Percentiles rank a stretch among this genome's conserved stretches.
These are phyloP conservation scores for Sesamia nonagrioides DNA, from an alignment of 1,140 invertebrate species.

Conservation along the genomic window DNA sequence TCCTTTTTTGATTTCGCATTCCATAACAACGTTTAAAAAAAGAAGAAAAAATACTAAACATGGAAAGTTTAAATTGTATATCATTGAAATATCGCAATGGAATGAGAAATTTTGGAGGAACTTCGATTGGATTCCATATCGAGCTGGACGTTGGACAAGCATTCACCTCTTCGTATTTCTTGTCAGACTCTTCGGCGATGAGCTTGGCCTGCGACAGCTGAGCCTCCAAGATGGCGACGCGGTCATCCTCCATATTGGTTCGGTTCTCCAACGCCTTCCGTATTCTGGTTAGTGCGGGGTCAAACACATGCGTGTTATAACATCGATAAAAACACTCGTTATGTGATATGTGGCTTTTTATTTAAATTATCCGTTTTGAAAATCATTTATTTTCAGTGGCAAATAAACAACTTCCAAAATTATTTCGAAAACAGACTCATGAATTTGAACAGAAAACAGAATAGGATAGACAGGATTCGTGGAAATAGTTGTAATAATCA, in stretches of 20 bases:
- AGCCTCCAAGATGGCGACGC: slow-evolving; percentile 97
- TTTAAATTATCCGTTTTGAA: slow-evolving; percentile 24
- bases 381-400: slow-evolving; percentile 37
- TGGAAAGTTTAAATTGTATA: slow-evolving; percentile 17
- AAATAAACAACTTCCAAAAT: slow-evolving; percentile 40
- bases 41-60: no score
- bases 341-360: slow-evolving; percentile 52
- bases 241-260: slow-evolving; percentile 99
- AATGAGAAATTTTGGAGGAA: slow-evolving; percentile 13
- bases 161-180: slow-evolving; percentile 99
- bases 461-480: slow-evolving; percentile 35
- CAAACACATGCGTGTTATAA: slow-evolving; percentile 86
- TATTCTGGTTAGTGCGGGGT: slow-evolving; percentile 93
- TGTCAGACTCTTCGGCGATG: slow-evolving; percentile 99
- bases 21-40: no score
- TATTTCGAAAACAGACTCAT: slow-evolving; percentile 15
- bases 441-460: slow-evolving; percentile 38
- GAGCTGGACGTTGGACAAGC: slow-evolving; percentile 57
- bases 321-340: slow-evolving; percentile 70
- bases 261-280: slow-evolving; percentile 99
- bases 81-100: slow-evolving; percentile 14
- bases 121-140: neutral
- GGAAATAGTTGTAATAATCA: slow-evolving; percentile 50
- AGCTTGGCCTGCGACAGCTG: slow-evolving; percentile 98
- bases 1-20: slow-evolving; percentile 31